Percentiles rank a stretch among this genome's conserved stretches.
These are phyloP conservation scores for Hippopotamus amphibius DNA, from an alignment of 2,113 vertebrate species.

Conservation along the genomic window DNA sequence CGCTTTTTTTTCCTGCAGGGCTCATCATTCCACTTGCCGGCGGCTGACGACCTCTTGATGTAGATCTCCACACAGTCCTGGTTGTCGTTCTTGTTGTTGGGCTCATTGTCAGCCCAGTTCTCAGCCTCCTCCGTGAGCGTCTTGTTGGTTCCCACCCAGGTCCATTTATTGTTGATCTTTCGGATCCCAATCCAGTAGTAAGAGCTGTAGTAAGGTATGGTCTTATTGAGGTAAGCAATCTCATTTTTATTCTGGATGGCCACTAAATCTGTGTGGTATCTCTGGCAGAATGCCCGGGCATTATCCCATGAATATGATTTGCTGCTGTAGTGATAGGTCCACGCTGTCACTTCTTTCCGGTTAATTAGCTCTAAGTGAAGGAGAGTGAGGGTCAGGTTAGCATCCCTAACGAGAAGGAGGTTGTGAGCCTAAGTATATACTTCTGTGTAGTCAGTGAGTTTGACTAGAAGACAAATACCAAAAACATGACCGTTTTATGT, in stretches of 20 bases:
- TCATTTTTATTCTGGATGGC: constrained; percentile 96
- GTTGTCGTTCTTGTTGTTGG: constrained; percentile 90
- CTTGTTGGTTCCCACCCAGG: constrained; percentile 95
- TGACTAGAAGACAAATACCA: neutral
- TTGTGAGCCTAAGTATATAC: rapidly evolving
- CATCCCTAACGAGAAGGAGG: too few species aligned
- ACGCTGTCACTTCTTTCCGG: constrained; percentile 85
- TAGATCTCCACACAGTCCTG: constrained; percentile 99
- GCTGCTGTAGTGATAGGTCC: constrained; percentile 90
- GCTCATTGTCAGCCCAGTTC: constrained; percentile 93
- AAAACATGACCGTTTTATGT: neutral
- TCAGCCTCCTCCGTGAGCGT: constrained; percentile 87
- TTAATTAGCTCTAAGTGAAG: constrained; percentile 81
- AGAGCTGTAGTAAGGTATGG: constrained; percentile 74
- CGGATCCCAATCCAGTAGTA: constrained; percentile 98
- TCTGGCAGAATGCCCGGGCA: constrained; percentile 90
- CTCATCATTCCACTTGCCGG: constrained; percentile 96
- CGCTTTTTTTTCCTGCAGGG: constrained; percentile 88
- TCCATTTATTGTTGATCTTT: constrained; percentile 90
- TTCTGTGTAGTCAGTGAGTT: neutral
- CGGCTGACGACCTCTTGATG: constrained; percentile 83
- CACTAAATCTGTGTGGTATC: constrained; percentile 92
- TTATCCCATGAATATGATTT: constrained; percentile 85
- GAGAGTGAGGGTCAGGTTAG: neutral
- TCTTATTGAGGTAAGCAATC: constrained; percentile 89